Conservation (phyloP, 2,888 invertebrate genomes). For the Idaea straminata region DNA sequence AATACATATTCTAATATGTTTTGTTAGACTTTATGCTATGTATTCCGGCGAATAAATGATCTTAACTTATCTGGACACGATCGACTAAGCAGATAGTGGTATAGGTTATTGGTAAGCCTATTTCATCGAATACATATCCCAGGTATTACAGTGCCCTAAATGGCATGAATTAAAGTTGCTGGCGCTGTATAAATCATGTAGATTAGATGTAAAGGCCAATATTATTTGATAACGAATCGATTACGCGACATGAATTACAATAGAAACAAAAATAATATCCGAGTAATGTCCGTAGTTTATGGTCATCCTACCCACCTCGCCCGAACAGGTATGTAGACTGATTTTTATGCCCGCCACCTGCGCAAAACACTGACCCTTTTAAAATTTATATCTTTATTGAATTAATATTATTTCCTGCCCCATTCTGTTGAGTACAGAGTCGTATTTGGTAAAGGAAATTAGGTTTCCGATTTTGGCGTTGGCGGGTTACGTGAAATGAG, state of each 20-base stretch:
- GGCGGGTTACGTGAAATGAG: too few species aligned
- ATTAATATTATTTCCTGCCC: conserved; percentile 27
- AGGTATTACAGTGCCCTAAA: too few species aligned
- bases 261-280: background rate
- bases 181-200: too few species aligned
- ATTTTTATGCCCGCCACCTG: conserved; percentile 40
- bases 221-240: background rate
- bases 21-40: too few species aligned
- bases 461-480: too few species aligned
- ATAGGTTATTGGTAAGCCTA: too few species aligned
- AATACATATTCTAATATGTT: too few species aligned
- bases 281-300: background rate
- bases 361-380: conserved; percentile 34
- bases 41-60: too few species aligned
- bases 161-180: too few species aligned
- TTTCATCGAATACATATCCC: too few species aligned
- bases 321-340: conserved; percentile 15
- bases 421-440: conserved; percentile 14
- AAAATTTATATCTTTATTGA: conserved; percentile 33
- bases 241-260: background rate
- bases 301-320: conserved; percentile 19
- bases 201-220: background rate
- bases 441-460: conserved; percentile 3
- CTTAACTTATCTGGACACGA: too few species aligned
- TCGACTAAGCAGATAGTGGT: too few species aligned